Percentiles rank a stretch among this genome's conserved stretches.
These are phyloP conservation scores for Glaucomys volans DNA, from an alignment of 2,113 vertebrate species.

Conservation along the genomic window DNA sequence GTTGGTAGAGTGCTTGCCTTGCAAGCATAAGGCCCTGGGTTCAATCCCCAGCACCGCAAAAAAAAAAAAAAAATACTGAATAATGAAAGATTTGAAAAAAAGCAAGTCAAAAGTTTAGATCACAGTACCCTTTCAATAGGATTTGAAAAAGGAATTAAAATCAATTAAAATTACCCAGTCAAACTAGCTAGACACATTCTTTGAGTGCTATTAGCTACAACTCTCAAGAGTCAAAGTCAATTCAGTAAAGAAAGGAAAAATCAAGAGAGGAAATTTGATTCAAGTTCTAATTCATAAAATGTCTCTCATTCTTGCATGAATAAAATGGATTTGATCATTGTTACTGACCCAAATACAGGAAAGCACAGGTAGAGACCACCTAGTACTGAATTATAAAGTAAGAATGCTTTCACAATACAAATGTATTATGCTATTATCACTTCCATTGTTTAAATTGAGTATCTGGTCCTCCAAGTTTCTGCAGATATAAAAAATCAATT, in stretches of 20 bases:
- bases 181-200: constrained; percentile 27
- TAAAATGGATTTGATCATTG: constrained; percentile 60
- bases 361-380: constrained; percentile 33
- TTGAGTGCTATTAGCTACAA: constrained; percentile 27
- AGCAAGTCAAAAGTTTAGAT: neutral
- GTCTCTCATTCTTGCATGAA: constrained; percentile 40
- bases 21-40: too few species aligned
- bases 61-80: too few species aligned
- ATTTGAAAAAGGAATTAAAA: constrained; percentile 51
- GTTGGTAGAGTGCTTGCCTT: too few species aligned
- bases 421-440: neutral
- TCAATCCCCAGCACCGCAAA: too few species aligned
- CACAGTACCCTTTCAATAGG: neutral
- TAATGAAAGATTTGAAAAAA: too few species aligned
- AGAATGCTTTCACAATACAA: constrained; percentile 12
- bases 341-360: constrained; percentile 51
- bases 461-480: constrained; percentile 21
- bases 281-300: constrained; percentile 67
- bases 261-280: constrained; percentile 38
- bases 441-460: constrained; percentile 21
- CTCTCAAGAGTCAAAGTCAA: constrained; percentile 59
- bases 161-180: constrained; percentile 56
- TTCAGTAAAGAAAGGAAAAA: constrained; percentile 38
- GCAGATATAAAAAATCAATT: constrained; percentile 56
- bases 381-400: constrained; percentile 40